Evolutionary conservation across 2,113 vertebrate genomes (phyloP).

Genomic region (Myxocyprinus asiaticus): DNA sequence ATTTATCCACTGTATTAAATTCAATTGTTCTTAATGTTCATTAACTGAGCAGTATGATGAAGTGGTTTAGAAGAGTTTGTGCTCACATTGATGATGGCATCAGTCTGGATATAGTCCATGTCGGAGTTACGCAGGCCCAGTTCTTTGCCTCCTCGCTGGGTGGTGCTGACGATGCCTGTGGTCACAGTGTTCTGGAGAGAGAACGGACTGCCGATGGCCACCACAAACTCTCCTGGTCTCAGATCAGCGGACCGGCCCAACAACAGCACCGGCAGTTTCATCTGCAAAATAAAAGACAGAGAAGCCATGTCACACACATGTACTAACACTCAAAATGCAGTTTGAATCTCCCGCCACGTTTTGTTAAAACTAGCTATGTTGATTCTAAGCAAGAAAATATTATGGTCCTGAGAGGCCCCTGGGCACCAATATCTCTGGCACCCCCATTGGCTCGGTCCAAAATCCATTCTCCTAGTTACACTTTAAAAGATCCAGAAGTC

Average conservation of each 20-base stretch:
- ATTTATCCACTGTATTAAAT: too few species aligned
- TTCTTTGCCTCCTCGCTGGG: constrained; percentile 85
- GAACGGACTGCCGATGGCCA: constrained; percentile 87
- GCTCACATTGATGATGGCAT: constrained; percentile 88
- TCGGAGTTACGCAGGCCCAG: constrained; percentile 85
- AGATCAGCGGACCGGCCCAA: constrained; percentile 91
- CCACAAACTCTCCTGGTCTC: constrained; percentile 93
- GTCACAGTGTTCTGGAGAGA: constrained; percentile 90
- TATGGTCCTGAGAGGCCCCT: too few species aligned
- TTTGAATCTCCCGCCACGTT: neutral
- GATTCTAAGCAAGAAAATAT: too few species aligned
- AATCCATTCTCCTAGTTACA: too few species aligned
- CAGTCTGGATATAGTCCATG: constrained; percentile 90
- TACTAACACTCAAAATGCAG: neutral
- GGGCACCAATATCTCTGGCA: too few species aligned
- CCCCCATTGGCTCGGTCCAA: too few species aligned
- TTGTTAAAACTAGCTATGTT: too few species aligned
- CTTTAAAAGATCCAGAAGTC: too few species aligned
- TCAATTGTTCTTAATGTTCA: too few species aligned
- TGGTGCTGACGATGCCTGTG: constrained; percentile 87
- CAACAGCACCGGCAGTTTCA: constrained; percentile 88
- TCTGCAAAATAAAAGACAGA: constrained; percentile 66
- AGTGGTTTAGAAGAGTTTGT: too few species aligned
- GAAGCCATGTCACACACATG: too few species aligned
- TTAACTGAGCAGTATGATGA: too few species aligned